Percentiles rank a stretch among this genome's conserved stretches.
These are phyloP conservation scores for Syrmaticus mikado DNA, from an alignment of 2,113 vertebrate species.

Conservation along the genomic window DNA sequence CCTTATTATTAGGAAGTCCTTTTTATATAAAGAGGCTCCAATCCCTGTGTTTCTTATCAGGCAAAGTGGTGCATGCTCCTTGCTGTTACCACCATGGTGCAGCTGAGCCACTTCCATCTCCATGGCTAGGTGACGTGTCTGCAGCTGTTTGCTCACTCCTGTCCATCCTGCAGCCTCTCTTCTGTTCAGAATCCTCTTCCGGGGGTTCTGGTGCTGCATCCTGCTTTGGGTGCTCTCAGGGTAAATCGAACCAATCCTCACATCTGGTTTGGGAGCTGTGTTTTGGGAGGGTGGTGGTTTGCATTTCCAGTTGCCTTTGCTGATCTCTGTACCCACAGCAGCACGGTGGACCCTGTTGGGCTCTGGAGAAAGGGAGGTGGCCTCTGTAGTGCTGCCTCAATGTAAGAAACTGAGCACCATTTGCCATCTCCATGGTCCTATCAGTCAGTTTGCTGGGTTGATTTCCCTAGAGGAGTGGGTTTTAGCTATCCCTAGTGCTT, in stretches of 20 bases:
- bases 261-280: not conserved
- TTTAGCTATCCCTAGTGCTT: not conserved
- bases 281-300: not conserved
- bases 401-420: not conserved
- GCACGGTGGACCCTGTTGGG: not conserved
- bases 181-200: not conserved
- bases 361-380: not conserved
- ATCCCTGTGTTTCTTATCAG: too few relatives aligned
- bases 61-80: too few relatives aligned
- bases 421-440: not conserved
- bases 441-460: fast-evolving
- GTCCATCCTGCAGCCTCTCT: not conserved
- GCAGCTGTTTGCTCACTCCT: not conserved
- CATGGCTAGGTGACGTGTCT: not conserved
- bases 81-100: too few relatives aligned
- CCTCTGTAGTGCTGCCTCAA: not conserved
- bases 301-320: not conserved
- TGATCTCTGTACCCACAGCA: not conserved
- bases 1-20: too few relatives aligned
- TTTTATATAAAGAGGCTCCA: too few relatives aligned
- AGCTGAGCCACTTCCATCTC: too few relatives aligned
- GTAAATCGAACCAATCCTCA: not conserved
- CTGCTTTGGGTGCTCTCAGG: not conserved
- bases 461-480: not conserved
- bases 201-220: not conserved